phyloP scores from a whole-genome alignment of 2,888 invertebrate species.

The Cheilosia scutellata region DNA sequence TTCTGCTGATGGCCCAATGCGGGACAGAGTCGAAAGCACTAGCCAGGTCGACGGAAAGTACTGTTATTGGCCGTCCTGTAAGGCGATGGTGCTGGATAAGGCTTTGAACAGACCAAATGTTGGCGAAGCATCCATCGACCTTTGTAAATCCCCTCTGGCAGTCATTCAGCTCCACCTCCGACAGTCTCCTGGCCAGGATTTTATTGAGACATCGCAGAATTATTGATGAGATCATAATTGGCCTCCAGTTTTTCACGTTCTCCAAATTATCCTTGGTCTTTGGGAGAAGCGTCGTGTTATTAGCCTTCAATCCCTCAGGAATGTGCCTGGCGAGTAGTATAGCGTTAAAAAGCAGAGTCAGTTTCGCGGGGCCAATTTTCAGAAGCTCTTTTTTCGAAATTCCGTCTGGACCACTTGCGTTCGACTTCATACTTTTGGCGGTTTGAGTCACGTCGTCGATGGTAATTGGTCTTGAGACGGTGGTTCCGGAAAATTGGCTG shows the following conservation, averaged over 20 bases:
- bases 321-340: not conserved
- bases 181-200: not conserved
- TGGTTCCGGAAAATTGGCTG: too few species aligned
- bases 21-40: too few species aligned
- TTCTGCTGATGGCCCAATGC: too few species aligned
- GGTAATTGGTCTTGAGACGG: too few species aligned
- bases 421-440: not conserved
- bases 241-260: not conserved
- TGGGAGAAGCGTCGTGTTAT: not conserved
- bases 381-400: not conserved
- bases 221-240: not conserved
- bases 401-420: not conserved
- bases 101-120: not conserved
- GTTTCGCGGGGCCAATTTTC: not conserved
- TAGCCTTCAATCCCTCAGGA: not conserved
- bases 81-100: not conserved
- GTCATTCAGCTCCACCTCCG: not conserved
- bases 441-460: not conserved
- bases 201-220: not conserved
- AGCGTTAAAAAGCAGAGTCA: not conserved
- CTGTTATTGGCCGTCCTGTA: not conserved
- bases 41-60: not conserved
- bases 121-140: too few species aligned
- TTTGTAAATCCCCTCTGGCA: conserved; percentile 3
- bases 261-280: not conserved